Conservation (phyloP, 2,888 invertebrate species). For the Brachyopa scutellaris region DNA sequence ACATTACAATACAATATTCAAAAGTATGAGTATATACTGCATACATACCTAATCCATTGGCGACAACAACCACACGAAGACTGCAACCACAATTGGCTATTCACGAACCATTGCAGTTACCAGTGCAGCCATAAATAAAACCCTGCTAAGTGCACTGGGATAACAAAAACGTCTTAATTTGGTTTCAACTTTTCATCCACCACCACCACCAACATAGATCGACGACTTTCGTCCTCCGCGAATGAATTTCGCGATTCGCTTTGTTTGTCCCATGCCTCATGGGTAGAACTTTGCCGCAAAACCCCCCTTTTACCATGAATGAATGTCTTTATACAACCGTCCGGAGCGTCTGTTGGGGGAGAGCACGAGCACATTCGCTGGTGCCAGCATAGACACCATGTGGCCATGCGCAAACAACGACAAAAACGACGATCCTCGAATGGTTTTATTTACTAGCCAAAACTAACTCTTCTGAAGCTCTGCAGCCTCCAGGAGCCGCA, state of each 20-base stretch:
- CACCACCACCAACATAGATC: background rate
- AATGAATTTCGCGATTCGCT: slow-evolving; percentile 33
- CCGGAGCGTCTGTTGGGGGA: background rate
- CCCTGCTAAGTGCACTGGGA: slow-evolving; percentile 40
- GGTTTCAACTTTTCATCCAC: slow-evolving; percentile 12
- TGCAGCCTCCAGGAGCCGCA: slow-evolving; percentile 46
- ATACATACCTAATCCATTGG: too few species aligned
- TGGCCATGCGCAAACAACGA: slow-evolving; percentile 35
- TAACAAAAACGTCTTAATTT: slow-evolving; percentile 71
- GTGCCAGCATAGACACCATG: slow-evolving; percentile 22
- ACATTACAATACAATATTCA: background rate
- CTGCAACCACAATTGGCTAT: slow-evolving; percentile 11
- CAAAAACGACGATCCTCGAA: slow-evolving; percentile 58
- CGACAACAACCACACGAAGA: background rate
- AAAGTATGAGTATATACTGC: too few species aligned
- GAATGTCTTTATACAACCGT: slow-evolving; percentile 61
- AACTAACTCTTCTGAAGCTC: slow-evolving; percentile 59
- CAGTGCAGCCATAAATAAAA: slow-evolving; percentile 47
- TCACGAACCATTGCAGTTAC: slow-evolving; percentile 5
- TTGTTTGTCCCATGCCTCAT: slow-evolving; percentile 27
- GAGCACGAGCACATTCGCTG: slow-evolving; percentile 8
- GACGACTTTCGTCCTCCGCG: slow-evolving; percentile 35
- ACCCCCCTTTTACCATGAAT: slow-evolving; percentile 42
- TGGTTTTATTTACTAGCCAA: slow-evolving; percentile 72
- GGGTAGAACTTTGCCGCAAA: slow-evolving; percentile 1